phyloP scores from a whole-genome alignment of 2,797 vertebrate genomes.

The Squalus acanthias region DNA sequence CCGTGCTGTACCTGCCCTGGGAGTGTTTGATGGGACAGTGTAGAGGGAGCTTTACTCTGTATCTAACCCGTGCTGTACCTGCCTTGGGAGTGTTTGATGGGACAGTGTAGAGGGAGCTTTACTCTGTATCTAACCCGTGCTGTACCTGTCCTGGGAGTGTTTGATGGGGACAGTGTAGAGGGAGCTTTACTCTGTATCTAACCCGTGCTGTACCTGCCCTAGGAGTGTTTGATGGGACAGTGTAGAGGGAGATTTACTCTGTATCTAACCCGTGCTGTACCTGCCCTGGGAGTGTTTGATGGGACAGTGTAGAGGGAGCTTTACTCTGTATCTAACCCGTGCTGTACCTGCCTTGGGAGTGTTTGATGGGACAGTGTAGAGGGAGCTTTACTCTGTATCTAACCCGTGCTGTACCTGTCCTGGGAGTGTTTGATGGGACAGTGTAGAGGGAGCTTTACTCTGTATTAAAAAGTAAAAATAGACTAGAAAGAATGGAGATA shows the following conservation, averaged over 20 bases:
- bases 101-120: neutral
- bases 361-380: neutral
- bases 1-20: neutral
- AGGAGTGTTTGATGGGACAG: neutral
- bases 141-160: neutral
- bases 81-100: neutral
- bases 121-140: neutral
- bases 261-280: neutral
- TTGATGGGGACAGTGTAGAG: neutral
- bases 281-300: neutral
- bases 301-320: neutral
- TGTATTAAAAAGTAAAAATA: neutral
- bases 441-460: neutral
- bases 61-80: neutral
- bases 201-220: neutral
- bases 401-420: neutral
- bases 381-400: neutral
- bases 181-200: neutral
- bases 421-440: neutral
- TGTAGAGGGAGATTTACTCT: neutral
- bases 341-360: neutral
- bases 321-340: neutral
- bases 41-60: neutral
- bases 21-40: neutral
- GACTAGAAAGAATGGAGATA: neutral